Percentiles rank a stretch among this genome's conserved stretches.
These are phyloP conservation scores for Drosophila rhopaloa DNA, from an alignment of 1,140 invertebrate species.

Conservation along the genomic window DNA sequence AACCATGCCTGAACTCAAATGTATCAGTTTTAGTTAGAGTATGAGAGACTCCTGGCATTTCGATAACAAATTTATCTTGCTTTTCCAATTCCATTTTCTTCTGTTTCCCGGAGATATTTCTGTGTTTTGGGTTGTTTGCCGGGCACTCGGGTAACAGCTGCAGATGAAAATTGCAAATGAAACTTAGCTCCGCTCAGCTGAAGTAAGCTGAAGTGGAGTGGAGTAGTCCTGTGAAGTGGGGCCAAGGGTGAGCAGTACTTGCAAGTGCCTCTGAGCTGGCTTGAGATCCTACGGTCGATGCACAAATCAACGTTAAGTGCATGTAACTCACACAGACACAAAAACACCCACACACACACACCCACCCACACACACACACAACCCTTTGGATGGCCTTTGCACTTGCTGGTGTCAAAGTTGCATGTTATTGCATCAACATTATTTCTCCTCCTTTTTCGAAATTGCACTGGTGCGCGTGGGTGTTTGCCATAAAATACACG, in stretches of 20 bases:
- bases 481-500: constrained; percentile 28
- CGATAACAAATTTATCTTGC: constrained; percentile 60
- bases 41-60: constrained; percentile 30
- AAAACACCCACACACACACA: background rate
- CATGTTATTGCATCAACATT: constrained; percentile 80
- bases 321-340: constrained; percentile 58
- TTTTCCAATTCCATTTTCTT: constrained; percentile 68
- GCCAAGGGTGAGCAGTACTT: constrained; percentile 22
- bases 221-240: constrained; percentile 25
- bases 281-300: constrained; percentile 51
- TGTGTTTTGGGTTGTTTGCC: constrained; percentile 51
- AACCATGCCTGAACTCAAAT: background rate
- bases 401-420: constrained; percentile 68
- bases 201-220: constrained; percentile 30
- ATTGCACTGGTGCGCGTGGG: background rate
- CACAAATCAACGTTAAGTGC: constrained; percentile 81
- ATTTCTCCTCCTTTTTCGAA: constrained; percentile 38
- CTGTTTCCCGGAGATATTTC: constrained; percentile 23
- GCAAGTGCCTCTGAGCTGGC: constrained; percentile 39
- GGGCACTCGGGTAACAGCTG: constrained; percentile 70
- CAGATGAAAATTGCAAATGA: constrained; percentile 81
- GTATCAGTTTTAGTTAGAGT: constrained; percentile 17
- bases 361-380: background rate
- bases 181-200: constrained; percentile 61
- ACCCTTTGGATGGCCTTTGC: constrained; percentile 14